A percentile compares a stretch with the other conserved stretches of the same genome.
Evolutionary conservation across 2,888 invertebrate genomes (phyloP).

Genomic region (Hedychridium roseum): DNA sequence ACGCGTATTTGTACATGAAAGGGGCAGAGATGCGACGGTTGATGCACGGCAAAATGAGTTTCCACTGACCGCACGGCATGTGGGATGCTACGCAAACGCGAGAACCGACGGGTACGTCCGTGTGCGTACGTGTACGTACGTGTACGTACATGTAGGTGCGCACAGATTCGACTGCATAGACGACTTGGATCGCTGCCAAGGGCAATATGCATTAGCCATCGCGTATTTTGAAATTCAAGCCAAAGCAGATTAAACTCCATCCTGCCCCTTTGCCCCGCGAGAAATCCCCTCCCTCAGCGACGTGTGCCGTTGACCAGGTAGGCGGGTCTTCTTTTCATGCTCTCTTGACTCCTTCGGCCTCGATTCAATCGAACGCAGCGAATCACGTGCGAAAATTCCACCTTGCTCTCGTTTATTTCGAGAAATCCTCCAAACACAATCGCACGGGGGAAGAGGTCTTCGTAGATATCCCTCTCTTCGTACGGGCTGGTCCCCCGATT

Average conservation of each 20-base stretch:
- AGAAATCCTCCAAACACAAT: no score
- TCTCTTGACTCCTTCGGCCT: not conserved
- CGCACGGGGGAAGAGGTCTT: no score
- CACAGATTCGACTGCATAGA: slow-evolving; percentile 46
- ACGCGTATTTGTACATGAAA: slow-evolving; percentile 2
- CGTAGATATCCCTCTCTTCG: no score
- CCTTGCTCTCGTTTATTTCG: no score
- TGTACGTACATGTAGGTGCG: no score
- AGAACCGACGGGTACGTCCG: no score
- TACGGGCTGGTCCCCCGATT: no score
- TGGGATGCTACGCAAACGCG: no score
- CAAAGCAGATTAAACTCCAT: slow-evolving; percentile 58
- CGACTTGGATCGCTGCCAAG: slow-evolving; percentile 56
- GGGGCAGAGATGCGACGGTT: slow-evolving; percentile 25
- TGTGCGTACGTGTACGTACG: no score
- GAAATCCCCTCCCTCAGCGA: slow-evolving; percentile 28
- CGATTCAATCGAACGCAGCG: no score
- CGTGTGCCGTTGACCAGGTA: slow-evolving; percentile 16
- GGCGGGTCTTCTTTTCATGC: slow-evolving; percentile 6
- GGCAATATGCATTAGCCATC: slow-evolving; percentile 60
- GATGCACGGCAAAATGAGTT: slow-evolving; percentile 57
- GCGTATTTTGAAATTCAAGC: slow-evolving; percentile 58
- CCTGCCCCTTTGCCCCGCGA: slow-evolving; percentile 21
- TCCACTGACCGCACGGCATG: slow-evolving; percentile 48
- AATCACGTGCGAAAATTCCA: no score